Evolutionary conservation across 2,113 vertebrate genomes (phyloP).

Genomic region (Perccottus glenii): DNA sequence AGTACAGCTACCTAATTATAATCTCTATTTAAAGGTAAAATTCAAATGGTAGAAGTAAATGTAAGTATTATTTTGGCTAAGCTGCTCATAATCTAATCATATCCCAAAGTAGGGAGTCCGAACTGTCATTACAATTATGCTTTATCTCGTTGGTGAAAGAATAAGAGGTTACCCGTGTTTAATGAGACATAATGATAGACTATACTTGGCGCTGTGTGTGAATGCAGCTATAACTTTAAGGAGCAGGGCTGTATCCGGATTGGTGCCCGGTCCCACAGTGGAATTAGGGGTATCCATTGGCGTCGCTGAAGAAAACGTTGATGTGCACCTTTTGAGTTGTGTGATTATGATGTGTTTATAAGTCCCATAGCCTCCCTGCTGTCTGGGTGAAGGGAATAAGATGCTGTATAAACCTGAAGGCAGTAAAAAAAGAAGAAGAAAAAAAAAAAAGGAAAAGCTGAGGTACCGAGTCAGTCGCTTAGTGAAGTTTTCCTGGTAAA

Average conservation of each 20-base stretch:
- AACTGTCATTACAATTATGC: slow-evolving; percentile 47
- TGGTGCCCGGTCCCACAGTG: slow-evolving; percentile 33
- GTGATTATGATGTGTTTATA: slow-evolving; percentile 64
- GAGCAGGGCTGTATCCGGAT: slow-evolving; percentile 36
- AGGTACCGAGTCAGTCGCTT: slow-evolving; percentile 41
- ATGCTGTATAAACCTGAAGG: slow-evolving; percentile 49
- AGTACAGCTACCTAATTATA: neutral
- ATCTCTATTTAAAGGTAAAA: neutral
- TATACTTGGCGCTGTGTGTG: slow-evolving; percentile 12
- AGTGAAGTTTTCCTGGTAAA: slow-evolving; percentile 50
- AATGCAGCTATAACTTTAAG: slow-evolving; percentile 20
- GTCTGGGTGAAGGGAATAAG: slow-evolving; percentile 38
- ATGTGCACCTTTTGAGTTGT: slow-evolving; percentile 35
- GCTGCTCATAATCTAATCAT: neutral
- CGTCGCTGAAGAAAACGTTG: slow-evolving; percentile 34
- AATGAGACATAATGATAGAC: slow-evolving; percentile 62
- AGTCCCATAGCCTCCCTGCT: slow-evolving; percentile 46
- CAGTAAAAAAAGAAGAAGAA: slow-evolving; percentile 49
- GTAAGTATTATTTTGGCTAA: slow-evolving; percentile 37
- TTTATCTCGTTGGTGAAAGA: slow-evolving; percentile 49
- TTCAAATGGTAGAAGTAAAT: neutral
- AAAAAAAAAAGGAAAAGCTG: slow-evolving; percentile 27
- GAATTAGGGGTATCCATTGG: slow-evolving; percentile 49
- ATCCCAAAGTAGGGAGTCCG: slow-evolving; percentile 19
- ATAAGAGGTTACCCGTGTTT: slow-evolving; percentile 42